Base-by-base conservation (phyloP, 2,888 invertebrate species). In the Orthosia gothica region DNA sequence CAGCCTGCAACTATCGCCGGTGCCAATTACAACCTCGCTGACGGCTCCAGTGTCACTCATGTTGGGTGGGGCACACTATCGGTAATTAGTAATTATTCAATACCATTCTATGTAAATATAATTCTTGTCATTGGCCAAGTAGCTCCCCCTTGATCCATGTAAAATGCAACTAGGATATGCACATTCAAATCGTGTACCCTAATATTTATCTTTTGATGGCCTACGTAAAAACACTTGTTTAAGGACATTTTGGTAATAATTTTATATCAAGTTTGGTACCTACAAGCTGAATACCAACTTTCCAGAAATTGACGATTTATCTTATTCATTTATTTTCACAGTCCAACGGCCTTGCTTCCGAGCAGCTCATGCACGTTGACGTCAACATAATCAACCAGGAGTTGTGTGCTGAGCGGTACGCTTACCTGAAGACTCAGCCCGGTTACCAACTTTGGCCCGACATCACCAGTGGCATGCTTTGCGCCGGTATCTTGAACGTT, bases 21-120 rank as follows among this genome's bases (percentile, higher is more conserved):
- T 32, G 1, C 70, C 5, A 64, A 70, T 57, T 81, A 69, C 47
- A 15, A 62, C 23, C 61, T 73, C 15, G 45, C 70, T 32, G 77
- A 73, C n/a, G 70, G 70, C 45, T 50, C 70, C 16, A 32, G 40
- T 40, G 77, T 82, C 26, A 74, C 73, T 2, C 26, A 87, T 23
- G 79, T 90, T 50, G 94, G 94, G 72, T 93, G 92, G 92, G 94
- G 94, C 13, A 5, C 81, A 5, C 86, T 89, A 20, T 16, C 45
- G 70, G 93, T 93, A 87, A 89, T 47, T 52, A 63, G 93, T 93
- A 87, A 89, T 49, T 45, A 63, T 52, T 49, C 0, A 16, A 32
- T 5, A 11, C 11, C 16, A 52, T 3, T 52, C 9, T 45, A 40
- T 40, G 11, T 40, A 16, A 67, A 47, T 26, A 45, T 45, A 40